phyloP scores from a whole-genome alignment of 2,113 vertebrate species.

The Xiphias gladius region DNA sequence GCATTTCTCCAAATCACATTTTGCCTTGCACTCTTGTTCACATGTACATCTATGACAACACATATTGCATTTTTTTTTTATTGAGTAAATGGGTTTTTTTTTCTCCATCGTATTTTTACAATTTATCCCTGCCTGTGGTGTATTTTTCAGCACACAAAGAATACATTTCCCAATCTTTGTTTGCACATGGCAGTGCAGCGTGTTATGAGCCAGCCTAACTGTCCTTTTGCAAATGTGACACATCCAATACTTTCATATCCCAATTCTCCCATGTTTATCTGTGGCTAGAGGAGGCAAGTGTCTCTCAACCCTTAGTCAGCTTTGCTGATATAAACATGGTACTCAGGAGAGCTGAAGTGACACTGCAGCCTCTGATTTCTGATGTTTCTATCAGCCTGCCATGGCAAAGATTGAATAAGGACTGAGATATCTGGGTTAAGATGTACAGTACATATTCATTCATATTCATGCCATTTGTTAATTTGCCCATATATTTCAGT shows the following conservation, averaged over 20 bases:
- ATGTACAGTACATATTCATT: slow-evolving; percentile 51
- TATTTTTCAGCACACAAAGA: slow-evolving; percentile 18
- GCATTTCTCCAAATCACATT: slow-evolving; percentile 1
- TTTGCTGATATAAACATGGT: slow-evolving; percentile 39
- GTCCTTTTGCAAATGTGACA: slow-evolving; percentile 29
- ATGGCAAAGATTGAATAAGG: slow-evolving; percentile 10
- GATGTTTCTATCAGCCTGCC: slow-evolving; percentile 29
- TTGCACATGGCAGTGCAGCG: slow-evolving; percentile 23
- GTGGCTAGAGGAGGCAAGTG: slow-evolving; percentile 34
- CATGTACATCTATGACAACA: slow-evolving; percentile 23
- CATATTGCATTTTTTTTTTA: neutral
- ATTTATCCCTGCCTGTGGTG: slow-evolving; percentile 14
- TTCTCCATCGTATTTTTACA: neutral
- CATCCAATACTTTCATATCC: slow-evolving; percentile 17
- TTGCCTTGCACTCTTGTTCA: slow-evolving; percentile 19
- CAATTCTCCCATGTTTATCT: slow-evolving; percentile 44
- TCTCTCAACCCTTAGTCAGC: slow-evolving; percentile 55
- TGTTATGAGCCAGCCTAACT: slow-evolving; percentile 1
- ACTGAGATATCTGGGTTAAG: slow-evolving; percentile 56
- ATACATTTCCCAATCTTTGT: slow-evolving; percentile 40
- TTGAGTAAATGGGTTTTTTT: slow-evolving; percentile 5
- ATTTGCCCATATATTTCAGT: slow-evolving; percentile 60
- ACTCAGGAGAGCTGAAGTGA: slow-evolving; percentile 2
- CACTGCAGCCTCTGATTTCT: slow-evolving; percentile 16
- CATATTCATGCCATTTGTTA: slow-evolving; percentile 64